phyloP scores from a whole-genome alignment of 2,888 invertebrate species.

The Nowickia ferox region DNA sequence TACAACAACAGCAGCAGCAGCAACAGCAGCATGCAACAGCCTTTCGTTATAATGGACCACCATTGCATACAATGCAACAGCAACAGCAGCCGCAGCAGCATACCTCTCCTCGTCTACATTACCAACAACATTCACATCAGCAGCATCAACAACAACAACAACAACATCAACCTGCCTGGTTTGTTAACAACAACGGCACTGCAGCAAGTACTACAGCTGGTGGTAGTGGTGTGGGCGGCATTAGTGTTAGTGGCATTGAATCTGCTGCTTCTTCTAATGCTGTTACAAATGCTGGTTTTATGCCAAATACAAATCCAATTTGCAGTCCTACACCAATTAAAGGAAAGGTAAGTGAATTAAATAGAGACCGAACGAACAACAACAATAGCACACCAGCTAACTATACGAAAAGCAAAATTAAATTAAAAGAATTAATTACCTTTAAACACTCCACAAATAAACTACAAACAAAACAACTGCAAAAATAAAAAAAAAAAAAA shows the following conservation, averaged over 20 bases:
- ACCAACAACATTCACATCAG: conserved; percentile 42
- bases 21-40: conserved; percentile 50
- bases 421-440: conserved; percentile 57
- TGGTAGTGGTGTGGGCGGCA: conserved; percentile 33
- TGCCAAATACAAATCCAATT: conserved; percentile 72
- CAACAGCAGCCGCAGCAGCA: conserved; percentile 39
- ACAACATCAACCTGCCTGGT: conserved; percentile 67
- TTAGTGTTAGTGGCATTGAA: conserved; percentile 63
- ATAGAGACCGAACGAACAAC: conserved; percentile 56
- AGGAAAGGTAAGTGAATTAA: conserved; percentile 72
- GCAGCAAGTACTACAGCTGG: neutral
- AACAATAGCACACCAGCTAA: conserved; percentile 32
- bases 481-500: conserved; percentile 9
- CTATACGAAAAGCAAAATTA: neutral
- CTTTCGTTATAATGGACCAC: conserved; percentile 66
- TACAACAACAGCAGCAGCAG: conserved; percentile 54
- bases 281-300: conserved; percentile 66
- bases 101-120: conserved; percentile 35
- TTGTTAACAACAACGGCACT: conserved; percentile 59
- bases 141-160: conserved; percentile 54
- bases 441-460: conserved; percentile 58
- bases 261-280: conserved; percentile 56
- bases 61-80: conserved; percentile 67
- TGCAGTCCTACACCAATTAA: conserved; percentile 71
- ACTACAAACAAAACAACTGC: conserved; percentile 27